Evolutionary conservation across 2,888 invertebrate genomes (phyloP).

Genomic region (Nemotelus nigrinus): DNA sequence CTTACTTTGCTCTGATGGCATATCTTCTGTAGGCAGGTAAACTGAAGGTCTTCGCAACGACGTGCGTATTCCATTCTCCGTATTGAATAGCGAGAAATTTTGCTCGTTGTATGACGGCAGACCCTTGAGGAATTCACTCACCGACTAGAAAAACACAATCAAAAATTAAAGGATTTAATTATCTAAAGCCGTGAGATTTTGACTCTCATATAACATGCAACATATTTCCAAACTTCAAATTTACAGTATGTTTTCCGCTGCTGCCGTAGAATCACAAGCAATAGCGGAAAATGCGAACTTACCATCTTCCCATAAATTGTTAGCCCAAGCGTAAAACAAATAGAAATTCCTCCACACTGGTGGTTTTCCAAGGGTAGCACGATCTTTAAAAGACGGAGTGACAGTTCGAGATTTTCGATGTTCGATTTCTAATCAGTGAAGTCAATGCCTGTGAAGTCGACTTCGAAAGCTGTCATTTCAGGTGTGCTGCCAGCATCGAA

Average conservation of each 20-base stretch:
- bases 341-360: background rate
- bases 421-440: conserved; percentile 7
- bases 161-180: background rate
- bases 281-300: background rate
- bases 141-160: conserved; percentile 71
- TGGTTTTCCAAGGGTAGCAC: background rate
- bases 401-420: conserved; percentile 24
- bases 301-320: conserved; percentile 32
- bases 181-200: background rate
- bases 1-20: conserved; percentile 91
- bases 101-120: conserved; percentile 90
- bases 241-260: background rate
- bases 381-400: conserved; percentile 3
- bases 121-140: conserved; percentile 90
- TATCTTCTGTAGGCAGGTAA: conserved; percentile 91
- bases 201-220: background rate
- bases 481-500: background rate
- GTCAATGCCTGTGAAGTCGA: background rate
- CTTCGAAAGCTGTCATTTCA: background rate
- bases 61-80: conserved; percentile 83
- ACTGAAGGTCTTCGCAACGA: conserved; percentile 88
- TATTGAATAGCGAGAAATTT: conserved; percentile 91
- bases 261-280: background rate
- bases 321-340: background rate
- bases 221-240: background rate